Percentiles rank a stretch among this genome's conserved stretches.
These are phyloP conservation scores for Parnassius apollo DNA, from an alignment of 2,888 invertebrate species.

Conservation along the genomic window DNA sequence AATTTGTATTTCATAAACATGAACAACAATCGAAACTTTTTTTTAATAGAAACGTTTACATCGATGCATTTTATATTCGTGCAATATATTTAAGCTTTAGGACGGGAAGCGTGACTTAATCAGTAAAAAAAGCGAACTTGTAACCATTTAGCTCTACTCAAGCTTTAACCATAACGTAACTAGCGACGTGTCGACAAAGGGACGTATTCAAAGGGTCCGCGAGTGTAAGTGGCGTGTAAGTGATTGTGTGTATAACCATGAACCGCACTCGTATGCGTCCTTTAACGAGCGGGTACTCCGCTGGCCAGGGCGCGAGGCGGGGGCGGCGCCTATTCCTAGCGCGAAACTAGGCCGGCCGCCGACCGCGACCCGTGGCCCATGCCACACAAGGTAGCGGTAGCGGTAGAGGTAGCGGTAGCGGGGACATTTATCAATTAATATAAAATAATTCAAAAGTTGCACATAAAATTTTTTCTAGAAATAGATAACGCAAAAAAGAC, in stretches of 20 bases:
- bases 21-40: too few species aligned
- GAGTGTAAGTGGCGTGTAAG: slow-evolving; percentile 30
- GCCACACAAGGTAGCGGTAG: slow-evolving; percentile 34
- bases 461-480: too few species aligned
- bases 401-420: slow-evolving; percentile 33
- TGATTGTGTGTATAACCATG: slow-evolving; percentile 36
- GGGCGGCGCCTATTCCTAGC: slow-evolving; percentile 78
- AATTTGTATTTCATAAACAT: too few species aligned
- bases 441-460: too few species aligned
- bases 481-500: too few species aligned
- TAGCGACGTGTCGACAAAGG: slow-evolving; percentile 26
- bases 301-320: slow-evolving; percentile 68
- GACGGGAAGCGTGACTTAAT: not conserved
- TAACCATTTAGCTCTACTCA: slow-evolving; percentile 6
- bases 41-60: too few species aligned
- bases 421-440: not conserved
- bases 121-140: not conserved
- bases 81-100: not conserved
- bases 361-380: slow-evolving; percentile 55
- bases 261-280: slow-evolving; percentile 54
- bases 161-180: not conserved
- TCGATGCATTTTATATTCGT: not conserved
- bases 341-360: slow-evolving; percentile 79
- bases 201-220: slow-evolving; percentile 35
- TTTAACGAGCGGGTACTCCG: slow-evolving; percentile 67